These are phyloP conservation scores for Hippoglossus stenolepis DNA, from an alignment of 2,113 vertebrate genomes.

Conservation along the genomic window DNA sequence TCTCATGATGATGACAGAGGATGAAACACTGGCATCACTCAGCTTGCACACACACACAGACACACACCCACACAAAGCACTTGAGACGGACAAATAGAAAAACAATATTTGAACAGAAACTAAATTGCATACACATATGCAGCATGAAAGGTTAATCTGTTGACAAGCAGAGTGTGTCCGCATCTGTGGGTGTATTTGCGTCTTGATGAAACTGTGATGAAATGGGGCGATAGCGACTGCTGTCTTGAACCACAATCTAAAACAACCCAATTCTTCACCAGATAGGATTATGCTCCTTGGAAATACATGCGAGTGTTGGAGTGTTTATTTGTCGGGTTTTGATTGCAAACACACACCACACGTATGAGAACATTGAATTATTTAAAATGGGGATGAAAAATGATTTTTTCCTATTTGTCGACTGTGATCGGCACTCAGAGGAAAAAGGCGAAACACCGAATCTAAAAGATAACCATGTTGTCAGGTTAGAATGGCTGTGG, in stretches of 20 bases:
- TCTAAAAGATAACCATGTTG: too few relatives aligned
- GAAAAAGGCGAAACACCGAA: too few relatives aligned
- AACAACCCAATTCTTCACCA: slow-evolving; percentile 22
- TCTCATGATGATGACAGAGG: slow-evolving; percentile 35
- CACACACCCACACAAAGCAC: slow-evolving; percentile 3
- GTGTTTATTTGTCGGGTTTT: slow-evolving; percentile 6
- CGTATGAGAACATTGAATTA: not conserved
- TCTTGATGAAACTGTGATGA: slow-evolving; percentile 55
- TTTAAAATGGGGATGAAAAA: too few relatives aligned
- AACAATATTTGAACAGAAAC: slow-evolving; percentile 46
- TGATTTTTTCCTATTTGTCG: too few relatives aligned
- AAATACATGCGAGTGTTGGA: not conserved
- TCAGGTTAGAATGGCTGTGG: too few relatives aligned
- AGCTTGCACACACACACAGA: not conserved
- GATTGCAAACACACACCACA: not conserved
- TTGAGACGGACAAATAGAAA: slow-evolving; percentile 22
- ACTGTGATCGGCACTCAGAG: too few relatives aligned
- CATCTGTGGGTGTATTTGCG: slow-evolving; percentile 22
- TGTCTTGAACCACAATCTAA: slow-evolving; percentile 20
- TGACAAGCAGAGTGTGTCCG: not conserved
- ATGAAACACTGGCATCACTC: slow-evolving; percentile 25
- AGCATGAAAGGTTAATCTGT: slow-evolving; percentile 44
- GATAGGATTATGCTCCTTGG: slow-evolving; percentile 8
- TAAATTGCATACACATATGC: slow-evolving; percentile 22
- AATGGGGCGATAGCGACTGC: slow-evolving; percentile 27